A percentile compares a stretch with the other conserved stretches of the same genome.
These are phyloP conservation scores for Cygnus atratus DNA, from an alignment of 2,113 vertebrate species.

Conservation along the genomic window DNA sequence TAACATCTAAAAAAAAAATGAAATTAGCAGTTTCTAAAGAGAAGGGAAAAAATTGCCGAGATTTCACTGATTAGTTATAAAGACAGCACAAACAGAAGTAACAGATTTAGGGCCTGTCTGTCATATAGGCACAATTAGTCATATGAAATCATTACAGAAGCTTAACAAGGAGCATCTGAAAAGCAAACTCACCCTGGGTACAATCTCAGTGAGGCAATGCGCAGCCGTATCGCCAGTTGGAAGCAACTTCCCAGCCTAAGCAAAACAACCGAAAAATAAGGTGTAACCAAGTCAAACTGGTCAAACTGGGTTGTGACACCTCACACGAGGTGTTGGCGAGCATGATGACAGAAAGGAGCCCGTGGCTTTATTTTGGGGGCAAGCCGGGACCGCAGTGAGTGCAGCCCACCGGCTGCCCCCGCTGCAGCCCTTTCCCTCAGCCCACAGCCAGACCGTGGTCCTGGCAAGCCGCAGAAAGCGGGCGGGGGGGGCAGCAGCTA, in stretches of 20 bases:
- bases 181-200: slow-evolving; percentile 73
- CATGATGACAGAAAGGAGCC: neutral
- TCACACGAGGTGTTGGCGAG: neutral
- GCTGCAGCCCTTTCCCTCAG: neutral
- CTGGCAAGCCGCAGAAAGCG: fast-evolving
- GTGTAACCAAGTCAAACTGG: neutral
- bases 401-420: fast-evolving
- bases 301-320: neutral
- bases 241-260: slow-evolving; percentile 80
- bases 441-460: neutral
- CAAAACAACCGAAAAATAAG: neutral
- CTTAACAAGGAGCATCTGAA: neutral
- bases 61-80: neutral
- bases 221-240: slow-evolving; percentile 63
- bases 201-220: slow-evolving; percentile 76
- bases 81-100: neutral
- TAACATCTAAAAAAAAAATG: neutral
- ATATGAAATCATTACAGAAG: neutral
- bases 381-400: fast-evolving
- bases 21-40: neutral
- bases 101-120: neutral
- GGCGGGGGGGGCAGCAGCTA: fast-evolving
- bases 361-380: fast-evolving
- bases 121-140: neutral
- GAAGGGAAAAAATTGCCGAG: neutral